A percentile compares a stretch with the other conserved stretches of the same genome.
phyloP scores from a whole-genome alignment of 2,888 invertebrate species.

The Ethmia dodecea region DNA sequence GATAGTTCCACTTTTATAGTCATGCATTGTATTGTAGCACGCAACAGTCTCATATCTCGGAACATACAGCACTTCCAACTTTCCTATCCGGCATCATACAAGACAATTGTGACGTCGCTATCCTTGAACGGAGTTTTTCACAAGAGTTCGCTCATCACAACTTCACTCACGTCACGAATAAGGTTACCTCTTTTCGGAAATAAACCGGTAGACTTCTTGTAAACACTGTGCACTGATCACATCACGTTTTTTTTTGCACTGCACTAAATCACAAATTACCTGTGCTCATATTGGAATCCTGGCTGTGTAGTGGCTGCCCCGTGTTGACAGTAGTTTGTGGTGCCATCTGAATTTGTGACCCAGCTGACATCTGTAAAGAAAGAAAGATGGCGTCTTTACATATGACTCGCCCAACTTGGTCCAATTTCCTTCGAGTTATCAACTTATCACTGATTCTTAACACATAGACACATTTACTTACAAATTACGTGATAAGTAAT shows the following conservation, averaged over 20 bases:
- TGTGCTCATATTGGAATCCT: slow-evolving; percentile 99
- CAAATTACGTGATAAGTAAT: slow-evolving; percentile 41
- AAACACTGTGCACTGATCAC: slow-evolving; percentile 66
- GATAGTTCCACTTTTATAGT: slow-evolving; percentile 68
- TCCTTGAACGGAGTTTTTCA: slow-evolving; percentile 57
- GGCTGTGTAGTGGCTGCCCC: slow-evolving; percentile 91
- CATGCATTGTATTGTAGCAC: slow-evolving; percentile 70
- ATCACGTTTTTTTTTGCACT: slow-evolving; percentile 46
- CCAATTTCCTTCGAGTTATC: slow-evolving; percentile 36
- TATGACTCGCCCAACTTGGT: slow-evolving; percentile 67
- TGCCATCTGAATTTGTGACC: slow-evolving; percentile 98
- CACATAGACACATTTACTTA: slow-evolving; percentile 38
- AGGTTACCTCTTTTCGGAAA: slow-evolving; percentile 38
- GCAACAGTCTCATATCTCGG: slow-evolving; percentile 53
- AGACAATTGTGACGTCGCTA: slow-evolving; percentile 64
- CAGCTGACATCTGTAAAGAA: slow-evolving; percentile 95
- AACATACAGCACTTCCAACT: slow-evolving; percentile 66
- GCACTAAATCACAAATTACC: slow-evolving; percentile 80
- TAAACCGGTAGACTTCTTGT: slow-evolving; percentile 36
- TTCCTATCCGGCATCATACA: slow-evolving; percentile 71
- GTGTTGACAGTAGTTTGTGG: slow-evolving; percentile 94
- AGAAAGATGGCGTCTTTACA: slow-evolving; percentile 78
- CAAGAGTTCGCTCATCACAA: slow-evolving; percentile 37
- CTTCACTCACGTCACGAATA: slow-evolving; percentile 36
- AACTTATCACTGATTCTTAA: slow-evolving; percentile 30